These are phyloP conservation scores for Spodoptera picta DNA, from an alignment of 2,888 invertebrate genomes.

Conservation along the genomic window DNA sequence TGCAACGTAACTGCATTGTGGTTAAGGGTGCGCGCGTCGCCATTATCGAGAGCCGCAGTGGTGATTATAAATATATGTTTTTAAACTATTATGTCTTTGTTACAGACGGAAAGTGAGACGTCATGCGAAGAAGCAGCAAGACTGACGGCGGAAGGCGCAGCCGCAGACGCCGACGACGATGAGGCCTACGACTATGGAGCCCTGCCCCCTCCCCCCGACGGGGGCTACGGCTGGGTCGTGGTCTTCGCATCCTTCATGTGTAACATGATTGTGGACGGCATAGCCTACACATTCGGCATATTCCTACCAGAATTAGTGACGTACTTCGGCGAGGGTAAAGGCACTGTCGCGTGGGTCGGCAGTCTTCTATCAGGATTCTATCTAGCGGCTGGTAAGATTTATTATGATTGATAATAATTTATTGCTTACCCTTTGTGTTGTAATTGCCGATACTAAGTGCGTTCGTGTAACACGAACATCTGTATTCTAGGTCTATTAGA, in stretches of 20 bases:
- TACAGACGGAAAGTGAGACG: conserved; percentile 95
- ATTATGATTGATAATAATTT: conserved; percentile 34
- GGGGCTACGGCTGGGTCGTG: conserved; percentile 97
- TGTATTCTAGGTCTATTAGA: too few relatives aligned
- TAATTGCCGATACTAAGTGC: conserved; percentile 9
- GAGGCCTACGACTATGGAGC: conserved; percentile 92
- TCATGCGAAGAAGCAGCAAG: conserved; percentile 95
- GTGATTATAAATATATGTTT: conserved; percentile 25
- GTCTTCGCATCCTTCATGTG: conserved; percentile 99
- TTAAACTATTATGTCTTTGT: conserved; percentile 55
- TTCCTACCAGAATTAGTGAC: conserved; percentile 94
- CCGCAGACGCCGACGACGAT: conserved; percentile 89
- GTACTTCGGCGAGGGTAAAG: conserved; percentile 95
- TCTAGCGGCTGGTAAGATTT: conserved; percentile 94
- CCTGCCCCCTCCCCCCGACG: conserved; percentile 95
- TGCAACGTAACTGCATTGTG: conserved; percentile 57
- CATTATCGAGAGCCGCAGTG: conserved; percentile 44
- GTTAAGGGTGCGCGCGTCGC: conserved; percentile 56
- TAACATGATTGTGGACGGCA: conserved; percentile 99
- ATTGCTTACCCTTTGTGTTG: conserved; percentile 18
- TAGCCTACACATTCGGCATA: conserved; percentile 99
- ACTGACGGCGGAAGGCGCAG: conserved; percentile 91
- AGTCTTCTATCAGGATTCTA: conserved; percentile 98
- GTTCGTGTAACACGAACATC: background rate
- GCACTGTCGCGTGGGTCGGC: conserved; percentile 97